These are phyloP conservation scores for Gracilinanus agilis DNA, from an alignment of 2,113 vertebrate genomes.

Conservation along the genomic window DNA sequence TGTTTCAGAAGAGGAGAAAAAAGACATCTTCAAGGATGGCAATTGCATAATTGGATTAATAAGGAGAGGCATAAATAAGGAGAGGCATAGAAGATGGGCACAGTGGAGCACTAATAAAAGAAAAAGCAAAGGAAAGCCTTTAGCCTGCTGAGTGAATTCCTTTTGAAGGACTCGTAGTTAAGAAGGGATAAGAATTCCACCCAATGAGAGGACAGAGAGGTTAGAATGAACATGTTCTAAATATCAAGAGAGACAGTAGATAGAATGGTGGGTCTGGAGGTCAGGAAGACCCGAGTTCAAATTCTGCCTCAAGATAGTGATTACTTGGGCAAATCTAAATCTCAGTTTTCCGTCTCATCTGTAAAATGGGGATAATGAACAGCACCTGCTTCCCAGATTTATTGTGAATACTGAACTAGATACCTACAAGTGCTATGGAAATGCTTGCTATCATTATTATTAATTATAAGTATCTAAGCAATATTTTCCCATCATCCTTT, in stretches of 20 bases:
- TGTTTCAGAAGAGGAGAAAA: neutral
- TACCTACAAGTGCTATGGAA: neutral
- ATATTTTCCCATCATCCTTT: neutral
- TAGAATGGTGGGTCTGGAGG: neutral
- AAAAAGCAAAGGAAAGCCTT: neutral
- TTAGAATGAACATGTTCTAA: neutral
- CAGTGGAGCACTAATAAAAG: neutral
- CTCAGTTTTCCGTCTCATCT: neutral
- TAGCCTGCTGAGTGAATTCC: neutral
- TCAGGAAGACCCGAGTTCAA: neutral
- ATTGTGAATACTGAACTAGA: neutral
- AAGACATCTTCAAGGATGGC: neutral
- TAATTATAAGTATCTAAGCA: neutral
- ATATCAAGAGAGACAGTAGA: neutral
- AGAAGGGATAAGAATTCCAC: neutral
- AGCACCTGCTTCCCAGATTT: neutral
- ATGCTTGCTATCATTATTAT: neutral
- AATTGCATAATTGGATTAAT: neutral
- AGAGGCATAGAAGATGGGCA: neutral
- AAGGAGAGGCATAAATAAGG: neutral
- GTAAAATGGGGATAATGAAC: neutral
- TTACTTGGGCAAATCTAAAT: neutral
- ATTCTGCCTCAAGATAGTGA: neutral
- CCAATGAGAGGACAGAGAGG: neutral
- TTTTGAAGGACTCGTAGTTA: neutral